Evolutionary conservation across 2,888 invertebrate species (phyloP).

Genomic region (Noctua comes): DNA sequence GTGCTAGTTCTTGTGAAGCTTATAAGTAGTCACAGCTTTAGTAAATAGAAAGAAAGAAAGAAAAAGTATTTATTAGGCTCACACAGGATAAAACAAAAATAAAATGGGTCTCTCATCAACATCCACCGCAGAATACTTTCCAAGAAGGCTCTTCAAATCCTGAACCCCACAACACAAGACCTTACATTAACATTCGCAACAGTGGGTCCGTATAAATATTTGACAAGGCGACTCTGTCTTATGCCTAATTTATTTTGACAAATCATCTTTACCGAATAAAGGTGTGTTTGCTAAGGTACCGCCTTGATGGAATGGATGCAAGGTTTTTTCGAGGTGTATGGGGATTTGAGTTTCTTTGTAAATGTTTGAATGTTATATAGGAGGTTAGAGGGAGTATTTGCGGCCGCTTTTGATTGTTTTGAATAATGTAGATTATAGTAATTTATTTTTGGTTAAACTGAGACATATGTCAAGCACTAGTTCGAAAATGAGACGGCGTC

Average conservation of each 20-base stretch:
- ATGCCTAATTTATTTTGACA: constrained; percentile 90
- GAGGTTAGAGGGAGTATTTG: background rate
- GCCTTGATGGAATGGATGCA: constrained; percentile 55
- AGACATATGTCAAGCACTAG: too few species aligned
- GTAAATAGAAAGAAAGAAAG: too few species aligned
- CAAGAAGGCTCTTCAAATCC: background rate
- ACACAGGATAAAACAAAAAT: too few species aligned
- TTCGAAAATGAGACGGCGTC: too few species aligned
- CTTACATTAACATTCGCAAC: constrained; percentile 77
- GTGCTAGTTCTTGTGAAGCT: too few species aligned
- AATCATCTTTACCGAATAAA: constrained; percentile 84
- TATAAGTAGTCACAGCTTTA: too few species aligned
- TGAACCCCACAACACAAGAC: constrained; percentile 64
- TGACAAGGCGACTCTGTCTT: constrained; percentile 85
- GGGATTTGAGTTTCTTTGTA: constrained; percentile 40
- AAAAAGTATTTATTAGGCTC: too few species aligned
- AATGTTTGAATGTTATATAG: constrained; percentile 25
- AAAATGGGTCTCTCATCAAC: too few species aligned
- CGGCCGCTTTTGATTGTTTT: background rate
- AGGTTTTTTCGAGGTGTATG: constrained; percentile 45
- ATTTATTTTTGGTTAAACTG: too few species aligned
- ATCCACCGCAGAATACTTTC: background rate
- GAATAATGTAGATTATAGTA: background rate
- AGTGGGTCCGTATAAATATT: constrained; percentile 84
- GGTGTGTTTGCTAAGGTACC: constrained; percentile 74